Conservation (phyloP, 2,888 invertebrate genomes). For the Rhingia campestris region DNA sequence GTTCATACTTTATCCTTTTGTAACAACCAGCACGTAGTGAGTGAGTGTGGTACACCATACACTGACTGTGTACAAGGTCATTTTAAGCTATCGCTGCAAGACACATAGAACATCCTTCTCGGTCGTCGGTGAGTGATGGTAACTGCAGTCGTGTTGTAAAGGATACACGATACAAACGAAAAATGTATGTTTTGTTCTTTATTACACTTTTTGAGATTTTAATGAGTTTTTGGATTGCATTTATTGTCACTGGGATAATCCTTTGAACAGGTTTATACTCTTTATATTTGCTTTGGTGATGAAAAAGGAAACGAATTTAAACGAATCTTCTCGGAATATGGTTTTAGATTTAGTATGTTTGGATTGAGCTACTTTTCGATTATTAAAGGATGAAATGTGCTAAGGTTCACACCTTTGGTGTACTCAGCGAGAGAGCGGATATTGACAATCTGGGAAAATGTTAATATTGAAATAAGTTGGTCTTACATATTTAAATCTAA, state of each 20-base stretch:
- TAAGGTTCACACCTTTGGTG: conserved; percentile 25
- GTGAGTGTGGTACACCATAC: background rate
- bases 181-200: conserved; percentile 26
- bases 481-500: no score
- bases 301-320: conserved; percentile 30
- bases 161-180: background rate
- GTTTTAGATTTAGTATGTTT: background rate
- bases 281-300: conserved; percentile 55
- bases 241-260: conserved; percentile 59
- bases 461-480: no score
- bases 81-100: conserved; percentile 9
- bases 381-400: background rate
- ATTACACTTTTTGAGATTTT: conserved; percentile 55
- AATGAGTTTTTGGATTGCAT: conserved; percentile 70
- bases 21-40: background rate
- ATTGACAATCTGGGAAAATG: no score
- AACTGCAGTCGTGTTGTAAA: conserved; percentile 5
- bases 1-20: conserved; percentile 25
- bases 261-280: conserved; percentile 52
- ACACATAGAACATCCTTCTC: conserved; percentile 30
- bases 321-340: conserved; percentile 26
- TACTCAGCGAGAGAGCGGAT: background rate
- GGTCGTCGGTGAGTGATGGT: conserved; percentile 3
- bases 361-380: conserved; percentile 1
- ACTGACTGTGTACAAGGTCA: conserved; percentile 27